Evolutionary conservation across 1,140 invertebrate genomes (phyloP).

Genomic region (Aphidius ervi): DNA sequence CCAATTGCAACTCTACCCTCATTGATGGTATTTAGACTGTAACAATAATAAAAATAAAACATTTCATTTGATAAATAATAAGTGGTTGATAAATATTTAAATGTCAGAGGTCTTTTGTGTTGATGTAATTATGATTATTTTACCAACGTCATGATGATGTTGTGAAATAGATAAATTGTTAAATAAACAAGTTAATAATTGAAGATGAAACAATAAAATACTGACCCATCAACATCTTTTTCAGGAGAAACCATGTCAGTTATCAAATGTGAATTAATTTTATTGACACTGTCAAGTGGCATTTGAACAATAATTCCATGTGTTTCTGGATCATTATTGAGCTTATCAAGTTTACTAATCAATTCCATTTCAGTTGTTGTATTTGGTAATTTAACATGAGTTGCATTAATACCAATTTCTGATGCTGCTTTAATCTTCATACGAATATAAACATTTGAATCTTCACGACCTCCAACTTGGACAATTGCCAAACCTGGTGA

Average conservation of each 20-base stretch:
- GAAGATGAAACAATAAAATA: not conserved
- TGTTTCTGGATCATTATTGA: constrained; percentile 79
- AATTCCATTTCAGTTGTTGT: constrained; percentile 81
- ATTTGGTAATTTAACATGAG: constrained; percentile 77
- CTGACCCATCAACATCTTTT: constrained; percentile 95
- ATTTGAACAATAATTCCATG: constrained; percentile 98
- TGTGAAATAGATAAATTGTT: too few species aligned
- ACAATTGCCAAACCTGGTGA: constrained; percentile 76
- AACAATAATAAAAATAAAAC: constrained; percentile 26
- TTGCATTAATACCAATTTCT: constrained; percentile 84
- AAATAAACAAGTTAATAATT: too few species aligned
- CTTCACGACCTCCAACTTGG: constrained; percentile 89
- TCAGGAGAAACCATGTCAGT: constrained; percentile 80
- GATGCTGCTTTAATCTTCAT: constrained; percentile 92
- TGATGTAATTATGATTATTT: too few species aligned
- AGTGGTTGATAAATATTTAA: not conserved
- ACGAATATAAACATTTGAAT: constrained; percentile 99
- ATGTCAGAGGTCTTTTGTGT: constrained; percentile 7
- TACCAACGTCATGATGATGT: not conserved
- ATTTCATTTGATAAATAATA: constrained; percentile 7
- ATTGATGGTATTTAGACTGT: constrained; percentile 82
- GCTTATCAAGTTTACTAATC: constrained; percentile 64
- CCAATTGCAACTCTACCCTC: constrained; percentile 84
- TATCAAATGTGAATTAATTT: constrained; percentile 81
- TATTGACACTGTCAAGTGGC: constrained; percentile 79